A percentile compares a stretch with the other conserved stretches of the same genome.
Evolutionary conservation across 1,140 invertebrate species (phyloP).

Genomic region (Zelostemma sp.): DNA sequence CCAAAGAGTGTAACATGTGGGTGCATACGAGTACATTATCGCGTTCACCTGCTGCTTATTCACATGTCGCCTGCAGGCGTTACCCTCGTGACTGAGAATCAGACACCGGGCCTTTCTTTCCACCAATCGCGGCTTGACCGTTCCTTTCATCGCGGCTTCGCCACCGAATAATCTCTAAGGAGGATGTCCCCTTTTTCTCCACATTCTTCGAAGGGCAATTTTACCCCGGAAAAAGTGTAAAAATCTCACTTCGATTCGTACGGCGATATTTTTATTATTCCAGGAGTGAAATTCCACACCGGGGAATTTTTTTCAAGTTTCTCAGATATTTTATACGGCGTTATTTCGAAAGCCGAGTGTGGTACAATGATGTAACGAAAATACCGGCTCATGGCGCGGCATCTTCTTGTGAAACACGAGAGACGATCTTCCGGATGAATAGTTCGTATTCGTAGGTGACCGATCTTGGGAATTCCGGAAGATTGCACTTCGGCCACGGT

Average conservation of each 20-base stretch:
- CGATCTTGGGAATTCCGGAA: conserved; percentile 63
- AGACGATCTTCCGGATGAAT: conserved; percentile 57
- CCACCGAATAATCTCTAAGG: background rate
- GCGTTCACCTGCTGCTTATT: conserved; percentile 56
- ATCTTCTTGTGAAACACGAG: conserved; percentile 23
- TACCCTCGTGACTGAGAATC: conserved; percentile 24
- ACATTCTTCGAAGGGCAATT: no score
- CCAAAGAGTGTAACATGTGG: conserved; percentile 51
- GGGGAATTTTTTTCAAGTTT: no score
- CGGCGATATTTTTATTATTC: no score
- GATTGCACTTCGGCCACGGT: conserved; percentile 60
- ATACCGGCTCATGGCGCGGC: background rate
- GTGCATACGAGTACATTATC: conserved; percentile 48
- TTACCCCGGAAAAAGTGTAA: no score
- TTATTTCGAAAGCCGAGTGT: background rate
- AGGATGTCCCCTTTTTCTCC: background rate
- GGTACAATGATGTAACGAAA: background rate
- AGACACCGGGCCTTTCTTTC: conserved; percentile 48
- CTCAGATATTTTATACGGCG: background rate
- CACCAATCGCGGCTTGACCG: conserved; percentile 30
- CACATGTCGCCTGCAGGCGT: conserved; percentile 57
- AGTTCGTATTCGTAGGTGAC: conserved; percentile 47
- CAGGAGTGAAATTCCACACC: no score
- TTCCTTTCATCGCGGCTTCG: background rate
- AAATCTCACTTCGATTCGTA: no score